Evolutionary conservation across 2,888 invertebrate genomes (phyloP).

Genomic region (Teinopalpus imperialis): DNA sequence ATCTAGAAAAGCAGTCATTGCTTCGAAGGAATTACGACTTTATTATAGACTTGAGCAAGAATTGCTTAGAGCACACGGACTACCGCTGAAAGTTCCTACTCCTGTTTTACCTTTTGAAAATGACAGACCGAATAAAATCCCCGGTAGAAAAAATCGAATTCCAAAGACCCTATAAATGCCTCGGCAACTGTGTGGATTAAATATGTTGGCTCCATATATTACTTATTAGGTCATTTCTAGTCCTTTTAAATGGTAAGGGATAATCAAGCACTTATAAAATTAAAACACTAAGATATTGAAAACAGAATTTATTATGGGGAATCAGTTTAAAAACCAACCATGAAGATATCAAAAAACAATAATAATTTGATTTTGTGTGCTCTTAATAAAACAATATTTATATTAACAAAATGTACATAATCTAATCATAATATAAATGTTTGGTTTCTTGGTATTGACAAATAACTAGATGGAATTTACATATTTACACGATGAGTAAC

Average conservation of each 20-base stretch:
- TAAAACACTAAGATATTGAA: constrained; percentile 51
- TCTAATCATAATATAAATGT: constrained; percentile 70
- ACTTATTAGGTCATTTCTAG: too few relatives aligned
- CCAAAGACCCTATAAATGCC: too few relatives aligned
- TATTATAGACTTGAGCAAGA: constrained; percentile 70
- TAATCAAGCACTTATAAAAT: background rate
- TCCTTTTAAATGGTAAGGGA: background rate
- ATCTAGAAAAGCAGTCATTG: constrained; percentile 77
- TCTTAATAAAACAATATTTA: constrained; percentile 60
- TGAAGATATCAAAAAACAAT: constrained; percentile 63
- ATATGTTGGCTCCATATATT: too few relatives aligned
- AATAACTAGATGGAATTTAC: constrained; percentile 76
- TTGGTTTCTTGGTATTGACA: constrained; percentile 78
- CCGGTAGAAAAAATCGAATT: background rate
- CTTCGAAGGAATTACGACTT: constrained; percentile 79
- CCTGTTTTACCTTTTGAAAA: constrained; percentile 15
- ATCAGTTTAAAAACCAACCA: constrained; percentile 65
- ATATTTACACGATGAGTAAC: constrained; percentile 75
- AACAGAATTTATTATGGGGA: constrained; percentile 75
- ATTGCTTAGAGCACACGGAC: constrained; percentile 64
- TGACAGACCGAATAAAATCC: constrained; percentile 1
- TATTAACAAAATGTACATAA: constrained; percentile 74
- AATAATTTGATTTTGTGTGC: constrained; percentile 54
- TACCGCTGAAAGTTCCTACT: constrained; percentile 32
- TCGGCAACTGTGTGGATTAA: too few relatives aligned